Evolutionary conservation across 2,888 invertebrate species (phyloP), one percentile per base, ranked within the genome.

Genomic region (Pedicia rivosa): DNA sequence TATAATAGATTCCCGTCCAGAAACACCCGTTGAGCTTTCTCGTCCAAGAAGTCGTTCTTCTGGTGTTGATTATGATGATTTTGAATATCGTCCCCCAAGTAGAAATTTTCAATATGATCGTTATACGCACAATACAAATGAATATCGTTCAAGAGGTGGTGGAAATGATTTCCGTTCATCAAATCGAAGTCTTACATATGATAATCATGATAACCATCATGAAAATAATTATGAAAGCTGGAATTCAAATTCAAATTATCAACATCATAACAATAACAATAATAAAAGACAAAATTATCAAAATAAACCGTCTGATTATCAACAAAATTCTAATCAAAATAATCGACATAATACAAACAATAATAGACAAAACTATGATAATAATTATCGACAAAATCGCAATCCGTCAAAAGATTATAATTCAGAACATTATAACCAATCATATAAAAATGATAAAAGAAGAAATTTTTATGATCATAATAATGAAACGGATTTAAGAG

Each of bases 391-490:
- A 10, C 10, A 24, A 8, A 24, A 24, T 4, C 8, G n/a, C n/a
- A n/a, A 24, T 5, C 24, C 10, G 8, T 24, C 3, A 56, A 26
- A 55, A 50, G 44, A 52, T 50, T 43, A 40, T 44, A 39, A 40
- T 48, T 12, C 54, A 53, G 48, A 55, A 58, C 39, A 43, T 44
- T 20, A 49, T 52, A 19, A 48, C 48, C 26, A 53, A 52, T 42
- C 51, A 55, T 32, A 46, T 48, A 27, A 57, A 56, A 27, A 48
- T 8, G 8, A 24, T 5, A 10, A 24, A 24, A 10, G 8, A 24
- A 3, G n/a, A 24, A 24, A 5, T n/a, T 10, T 24, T n/a, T 5
- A 24, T 24, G n/a, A 10, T 24, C 8, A 24, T 24, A 24, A 10
- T 10, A 24, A 51, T 36, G 36, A 39, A 8, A 24, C 8, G 8